Conservation (phyloP, 1,140 invertebrate genomes). For the Drosophila jambulina region DNA sequence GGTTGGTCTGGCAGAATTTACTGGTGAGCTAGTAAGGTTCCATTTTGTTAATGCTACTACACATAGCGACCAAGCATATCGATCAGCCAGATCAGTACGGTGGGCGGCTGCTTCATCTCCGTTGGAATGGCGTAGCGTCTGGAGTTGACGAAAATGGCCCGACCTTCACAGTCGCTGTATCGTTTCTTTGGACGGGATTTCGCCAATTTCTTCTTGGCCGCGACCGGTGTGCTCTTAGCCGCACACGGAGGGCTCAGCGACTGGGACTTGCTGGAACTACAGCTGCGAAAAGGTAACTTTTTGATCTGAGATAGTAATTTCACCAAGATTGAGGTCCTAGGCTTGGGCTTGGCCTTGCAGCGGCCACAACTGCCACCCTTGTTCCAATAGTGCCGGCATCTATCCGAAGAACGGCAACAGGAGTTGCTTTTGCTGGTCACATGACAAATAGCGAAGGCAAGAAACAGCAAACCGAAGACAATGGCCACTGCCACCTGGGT, state of each 20-base stretch:
- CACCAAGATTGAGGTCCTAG: not conserved
- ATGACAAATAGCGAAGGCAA: constrained; percentile 54
- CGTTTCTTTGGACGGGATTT: not conserved
- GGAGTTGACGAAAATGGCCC: constrained; percentile 59
- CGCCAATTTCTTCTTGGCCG: not conserved
- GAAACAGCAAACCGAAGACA: constrained; percentile 35
- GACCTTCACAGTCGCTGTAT: constrained; percentile 63
- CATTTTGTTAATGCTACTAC: not conserved
- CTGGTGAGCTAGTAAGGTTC: not conserved
- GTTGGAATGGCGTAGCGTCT: constrained; percentile 65
- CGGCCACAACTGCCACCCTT: not conserved
- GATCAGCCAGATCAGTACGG: constrained; percentile 54
- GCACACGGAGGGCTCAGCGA: not conserved
- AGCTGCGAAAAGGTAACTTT: not conserved
- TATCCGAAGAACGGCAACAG: not conserved
- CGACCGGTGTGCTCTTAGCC: too few relatives aligned
- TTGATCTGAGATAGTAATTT: not conserved
- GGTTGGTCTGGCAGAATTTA: not conserved
- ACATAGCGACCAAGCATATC: constrained; percentile 14
- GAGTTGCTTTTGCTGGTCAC: constrained; percentile 26
- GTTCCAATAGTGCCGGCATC: not conserved
- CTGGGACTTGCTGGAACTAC: not conserved
- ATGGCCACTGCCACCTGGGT: constrained; percentile 55
- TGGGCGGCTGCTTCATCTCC: constrained; percentile 78
- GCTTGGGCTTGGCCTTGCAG: not conserved